Percentiles rank a stretch among this genome's conserved stretches.
Evolutionary conservation across 2,888 invertebrate genomes (phyloP).

Genomic region (Nephrotoma guestfalica): DNA sequence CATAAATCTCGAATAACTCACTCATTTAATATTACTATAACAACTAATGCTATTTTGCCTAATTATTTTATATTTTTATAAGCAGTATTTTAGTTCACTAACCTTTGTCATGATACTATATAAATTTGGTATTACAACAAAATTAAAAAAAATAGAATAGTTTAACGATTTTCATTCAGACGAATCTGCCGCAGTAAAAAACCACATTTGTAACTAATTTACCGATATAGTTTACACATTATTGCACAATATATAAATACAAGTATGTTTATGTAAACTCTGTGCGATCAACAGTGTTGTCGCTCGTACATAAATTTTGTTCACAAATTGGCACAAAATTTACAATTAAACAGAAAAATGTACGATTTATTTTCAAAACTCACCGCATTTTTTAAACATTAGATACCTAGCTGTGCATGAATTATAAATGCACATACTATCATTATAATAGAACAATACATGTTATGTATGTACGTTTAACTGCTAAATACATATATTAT

Average conservation of each 20-base stretch:
- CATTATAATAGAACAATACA: not conserved
- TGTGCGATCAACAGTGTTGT: not conserved
- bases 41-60: too few species aligned
- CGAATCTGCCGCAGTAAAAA: not conserved
- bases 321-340: not conserved
- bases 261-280: not conserved
- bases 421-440: not conserved
- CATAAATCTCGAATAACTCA: too few species aligned
- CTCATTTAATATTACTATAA: too few species aligned
- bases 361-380: not conserved
- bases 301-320: not conserved
- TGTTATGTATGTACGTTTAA: not conserved
- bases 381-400: not conserved
- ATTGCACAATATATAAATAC: not conserved
- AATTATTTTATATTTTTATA: too few species aligned
- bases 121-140: too few species aligned
- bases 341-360: not conserved
- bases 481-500: not conserved
- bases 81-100: too few species aligned
- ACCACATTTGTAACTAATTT: not conserved
- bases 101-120: too few species aligned
- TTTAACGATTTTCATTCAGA: not conserved
- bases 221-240: not conserved
- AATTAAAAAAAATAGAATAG: too few species aligned
- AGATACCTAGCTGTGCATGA: not conserved